phyloP scores from a whole-genome alignment of 2,888 invertebrate genomes.

The Spisula subtruncata region DNA sequence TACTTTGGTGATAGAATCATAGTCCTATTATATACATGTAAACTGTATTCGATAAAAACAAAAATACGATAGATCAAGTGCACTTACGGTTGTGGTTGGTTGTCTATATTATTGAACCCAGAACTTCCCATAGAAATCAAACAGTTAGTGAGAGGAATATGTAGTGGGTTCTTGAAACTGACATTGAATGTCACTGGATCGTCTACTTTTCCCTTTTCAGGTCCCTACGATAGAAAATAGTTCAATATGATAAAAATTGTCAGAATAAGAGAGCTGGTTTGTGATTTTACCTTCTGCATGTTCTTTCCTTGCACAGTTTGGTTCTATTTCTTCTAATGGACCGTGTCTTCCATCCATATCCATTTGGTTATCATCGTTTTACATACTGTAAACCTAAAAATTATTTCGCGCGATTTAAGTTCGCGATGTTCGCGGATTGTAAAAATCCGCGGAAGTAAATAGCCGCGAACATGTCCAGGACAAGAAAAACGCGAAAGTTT shows the following conservation, averaged over 20 bases:
- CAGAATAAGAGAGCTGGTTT: too few relatives aligned
- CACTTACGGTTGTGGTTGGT: slow-evolving; percentile 30
- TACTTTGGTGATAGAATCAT: not conserved
- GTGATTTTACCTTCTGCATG: too few relatives aligned
- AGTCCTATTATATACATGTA: not conserved
- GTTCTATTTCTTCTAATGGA: not conserved
- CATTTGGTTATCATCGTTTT: too few relatives aligned
- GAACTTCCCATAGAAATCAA: slow-evolving; percentile 47
- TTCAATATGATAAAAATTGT: too few relatives aligned
- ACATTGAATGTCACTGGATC: slow-evolving; percentile 28
- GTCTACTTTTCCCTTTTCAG: not conserved
- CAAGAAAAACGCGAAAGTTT: too few relatives aligned
- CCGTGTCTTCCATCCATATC: too few relatives aligned
- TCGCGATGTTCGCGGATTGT: too few relatives aligned
- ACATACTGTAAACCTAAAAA: too few relatives aligned
- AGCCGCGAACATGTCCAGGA: too few relatives aligned
- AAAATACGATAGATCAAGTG: not conserved
- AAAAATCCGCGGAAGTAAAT: too few relatives aligned
- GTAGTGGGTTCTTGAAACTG: slow-evolving; percentile 41
- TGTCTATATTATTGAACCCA: slow-evolving; percentile 34
- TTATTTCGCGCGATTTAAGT: too few relatives aligned
- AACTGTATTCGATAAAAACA: not conserved
- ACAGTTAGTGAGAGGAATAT: slow-evolving; percentile 37
- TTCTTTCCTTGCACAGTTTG: not conserved
- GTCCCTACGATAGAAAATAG: not conserved